A percentile compares a stretch with the other conserved stretches of the same genome.
phyloP scores from a whole-genome alignment of 2,113 vertebrate genomes.

The Limnothrissa miodon region DNA sequence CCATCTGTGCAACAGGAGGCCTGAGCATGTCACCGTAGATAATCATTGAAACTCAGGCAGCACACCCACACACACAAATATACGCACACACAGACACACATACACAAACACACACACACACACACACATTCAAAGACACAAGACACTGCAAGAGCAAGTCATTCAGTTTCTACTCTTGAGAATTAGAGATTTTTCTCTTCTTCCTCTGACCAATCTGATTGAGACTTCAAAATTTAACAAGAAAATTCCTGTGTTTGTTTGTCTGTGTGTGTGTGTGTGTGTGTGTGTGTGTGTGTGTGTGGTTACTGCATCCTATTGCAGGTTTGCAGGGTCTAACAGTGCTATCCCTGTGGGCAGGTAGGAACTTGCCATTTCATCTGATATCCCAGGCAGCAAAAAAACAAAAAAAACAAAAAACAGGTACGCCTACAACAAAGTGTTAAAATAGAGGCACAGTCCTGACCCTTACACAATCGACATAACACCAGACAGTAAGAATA shows the following conservation, averaged over 20 bases:
- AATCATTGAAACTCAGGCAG: background rate
- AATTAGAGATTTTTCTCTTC: background rate
- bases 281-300: background rate
- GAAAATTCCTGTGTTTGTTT: background rate
- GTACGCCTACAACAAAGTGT: constrained; percentile 20
- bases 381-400: background rate
- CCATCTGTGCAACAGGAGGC: constrained; percentile 16
- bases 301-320: background rate
- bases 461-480: constrained; percentile 18
- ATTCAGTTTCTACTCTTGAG: background rate
- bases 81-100: background rate
- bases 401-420: background rate
- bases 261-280: background rate
- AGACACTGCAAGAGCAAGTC: background rate
- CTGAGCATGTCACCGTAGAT: background rate
- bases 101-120: background rate
- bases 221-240: background rate
- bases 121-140: background rate
- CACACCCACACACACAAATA: background rate
- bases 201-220: background rate
- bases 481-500: constrained; percentile 21
- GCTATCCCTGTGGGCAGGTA: background rate
- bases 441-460: constrained; percentile 32
- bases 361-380: background rate
- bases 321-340: background rate